phyloP scores from a whole-genome alignment of 37 sponge, comb jelly and placozoan genomes.

The Lycopodina hypogea region DNA sequence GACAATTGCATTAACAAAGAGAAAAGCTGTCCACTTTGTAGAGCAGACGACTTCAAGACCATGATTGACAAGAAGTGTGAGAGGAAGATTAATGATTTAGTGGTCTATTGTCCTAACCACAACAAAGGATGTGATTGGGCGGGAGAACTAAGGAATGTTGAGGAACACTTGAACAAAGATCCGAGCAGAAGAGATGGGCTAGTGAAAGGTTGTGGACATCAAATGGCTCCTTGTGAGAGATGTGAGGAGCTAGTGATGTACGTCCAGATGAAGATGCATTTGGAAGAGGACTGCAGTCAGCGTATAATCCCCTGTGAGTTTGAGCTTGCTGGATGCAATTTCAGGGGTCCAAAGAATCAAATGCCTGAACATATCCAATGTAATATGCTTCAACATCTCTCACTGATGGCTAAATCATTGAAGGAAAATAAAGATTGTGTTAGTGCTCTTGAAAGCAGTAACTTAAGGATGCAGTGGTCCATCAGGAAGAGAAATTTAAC shows the following conservation, averaged over 20 bases:
- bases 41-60: conserved; percentile 16
- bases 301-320: background rate
- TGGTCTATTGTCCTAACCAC: conserved; percentile 28
- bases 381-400: background rate
- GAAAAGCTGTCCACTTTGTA: conserved; percentile 44
- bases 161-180: conserved; percentile 24
- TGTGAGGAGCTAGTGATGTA: background rate
- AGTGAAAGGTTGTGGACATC: background rate
- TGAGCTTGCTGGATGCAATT: conserved; percentile 10
- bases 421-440: background rate
- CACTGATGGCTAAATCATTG: background rate
- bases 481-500: too few relatives aligned
- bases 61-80: conserved; percentile 27
- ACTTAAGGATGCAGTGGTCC: too few relatives aligned
- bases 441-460: too few relatives aligned
- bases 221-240: background rate
- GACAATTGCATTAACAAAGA: conserved; percentile 12
- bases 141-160: conserved; percentile 30
- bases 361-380: background rate
- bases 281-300: background rate
- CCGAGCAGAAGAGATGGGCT: background rate
- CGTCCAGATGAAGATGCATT: background rate
- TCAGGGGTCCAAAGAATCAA: background rate
- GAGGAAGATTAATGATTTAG: conserved; percentile 18
- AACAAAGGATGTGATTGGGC: conserved; percentile 42